Conservation (phyloP, 2,888 invertebrate species). For the Drosophila macrospina region DNA sequence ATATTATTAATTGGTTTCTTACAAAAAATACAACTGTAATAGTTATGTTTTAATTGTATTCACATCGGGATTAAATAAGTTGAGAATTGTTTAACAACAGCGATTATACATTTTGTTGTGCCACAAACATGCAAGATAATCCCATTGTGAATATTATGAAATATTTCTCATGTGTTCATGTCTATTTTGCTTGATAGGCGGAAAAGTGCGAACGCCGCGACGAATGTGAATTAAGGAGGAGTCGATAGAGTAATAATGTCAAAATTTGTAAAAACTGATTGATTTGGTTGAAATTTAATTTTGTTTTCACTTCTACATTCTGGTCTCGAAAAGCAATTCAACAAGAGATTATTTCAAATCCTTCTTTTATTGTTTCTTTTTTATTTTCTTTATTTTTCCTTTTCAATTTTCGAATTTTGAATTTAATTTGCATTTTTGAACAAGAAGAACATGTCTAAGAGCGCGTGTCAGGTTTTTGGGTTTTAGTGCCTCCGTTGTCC, state of each 20-base stretch:
- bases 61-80: slow-evolving; percentile 16
- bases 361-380: slow-evolving; percentile 32
- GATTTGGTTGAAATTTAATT: slow-evolving; percentile 74
- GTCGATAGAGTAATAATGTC: slow-evolving; percentile 19
- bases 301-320: slow-evolving; percentile 57
- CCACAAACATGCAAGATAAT: slow-evolving; percentile 3
- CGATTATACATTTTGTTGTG: slow-evolving; percentile 3
- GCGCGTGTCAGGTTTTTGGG: slow-evolving; percentile 66
- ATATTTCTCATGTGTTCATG: not conserved
- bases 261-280: slow-evolving; percentile 62
- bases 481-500: slow-evolving; percentile 78
- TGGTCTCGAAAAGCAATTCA: slow-evolving; percentile 9
- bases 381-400: slow-evolving; percentile 17
- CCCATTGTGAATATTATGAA: slow-evolving; percentile 18
- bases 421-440: slow-evolving; percentile 1
- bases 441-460: slow-evolving; percentile 32
- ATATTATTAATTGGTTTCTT: slow-evolving; percentile 17
- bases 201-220: slow-evolving; percentile 30
- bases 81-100: slow-evolving; percentile 7
- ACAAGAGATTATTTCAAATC: slow-evolving; percentile 15
- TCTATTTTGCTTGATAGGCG: slow-evolving; percentile 54
- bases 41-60: slow-evolving; percentile 14
- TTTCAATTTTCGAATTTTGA: slow-evolving; percentile 10
- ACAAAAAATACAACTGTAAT: slow-evolving; percentile 4
- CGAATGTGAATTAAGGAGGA: slow-evolving; percentile 51